Evolutionary conservation across 2,888 invertebrate genomes (phyloP), one percentile per base, ranked within the genome.

Genomic region (Disparrhopalites patrizii): DNA sequence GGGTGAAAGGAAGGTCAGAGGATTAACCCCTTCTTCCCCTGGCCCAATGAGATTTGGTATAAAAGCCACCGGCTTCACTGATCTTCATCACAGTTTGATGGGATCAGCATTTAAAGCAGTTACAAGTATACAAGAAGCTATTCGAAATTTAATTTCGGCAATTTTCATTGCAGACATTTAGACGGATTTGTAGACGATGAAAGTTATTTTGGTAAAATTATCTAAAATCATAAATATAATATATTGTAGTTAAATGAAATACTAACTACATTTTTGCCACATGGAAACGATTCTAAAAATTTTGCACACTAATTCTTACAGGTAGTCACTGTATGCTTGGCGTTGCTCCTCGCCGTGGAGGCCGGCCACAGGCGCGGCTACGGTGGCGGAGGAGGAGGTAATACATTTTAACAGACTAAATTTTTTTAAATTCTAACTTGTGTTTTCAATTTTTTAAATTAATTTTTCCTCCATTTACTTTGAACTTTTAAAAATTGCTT

Each of bases 301-400:
- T 15, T 10, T 36, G 8, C 5, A 61, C 10, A 13, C 7, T 18
- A 27, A 25, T 52, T 62, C 13, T 30, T 55, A 4, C 50, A 64
- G 64, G 64, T 64, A 18, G 57, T 50, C 2, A 51, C 23, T 20
- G 27, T 64, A n/a, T 64, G 56, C 25, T 15, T 64, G 5, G 56
- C 31, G n/a, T 18, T 64, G 5, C 30, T 43, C 20, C 18, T 64
- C 38, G 20, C 54, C 47, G 55, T 38, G 20, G 27, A 64, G 47
- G 64, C 64, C 25, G 64, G 64, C 3, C 57, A 57, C 57, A 47
- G 56, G n/a, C 2, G 63, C 30, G 56, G 63, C 8, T 10, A 55
- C 10, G 28, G 43, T 13, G 62, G 62, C 20, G 36, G 55, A 2
- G 63, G 63, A 7, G 36, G 50, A 25, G 62, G 62, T 33, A n/a